Base-by-base conservation (phyloP, 23 tunicate species). In the Ciona savignyi region DNA sequence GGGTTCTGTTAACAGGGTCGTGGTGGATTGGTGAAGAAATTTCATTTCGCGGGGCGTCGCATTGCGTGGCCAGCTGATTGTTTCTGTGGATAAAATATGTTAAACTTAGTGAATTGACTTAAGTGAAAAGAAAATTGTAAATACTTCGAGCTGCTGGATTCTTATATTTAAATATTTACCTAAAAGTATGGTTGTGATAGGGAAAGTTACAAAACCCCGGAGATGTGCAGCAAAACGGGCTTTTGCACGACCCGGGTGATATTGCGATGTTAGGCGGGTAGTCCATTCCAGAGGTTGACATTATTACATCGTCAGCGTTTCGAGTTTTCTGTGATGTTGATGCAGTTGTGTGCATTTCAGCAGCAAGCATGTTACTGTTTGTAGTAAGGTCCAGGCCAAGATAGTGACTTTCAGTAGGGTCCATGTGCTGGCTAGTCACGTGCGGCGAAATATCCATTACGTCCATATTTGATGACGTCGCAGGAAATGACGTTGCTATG, bases 161-260 rank as follows among this genome's bases (percentile, higher is more conserved):
- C n/a, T n/a, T n/a, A n/a, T n/a, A n/a, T n/a, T n/a, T n/a, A n/a
- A n/a, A n/a, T n/a, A n/a, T n/a, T n/a, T n/a, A n/a, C n/a, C 56
- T 15, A 19, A 35, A 65, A 31, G 68, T 89, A 74, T 72, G 79
- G 56, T 85, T 91, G 76, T 91, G 97, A 60, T 74, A 91, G 11
- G 97, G 97, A 67, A 91, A 91, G 71, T 91, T 91, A 73, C 97
- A 91, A 76, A 63, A 91, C 27, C 97, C 97, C 6, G 97, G 97
- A 6, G 97, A 91, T 1, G 97, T 91, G 33, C 97, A 91, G 42
- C 87, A 84, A 71, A 70, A 91, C 22, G 97, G 91, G 62, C 97
- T 91, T 61, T 91, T 91, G 72, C 97, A 91, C 29, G 97, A 91
- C 27, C 97, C 97, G 1, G 97, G 97, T 0, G 97, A 91, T 34